phyloP scores from a whole-genome alignment of 1,140 invertebrate species.

The Pseudachorutes palmiensis region DNA sequence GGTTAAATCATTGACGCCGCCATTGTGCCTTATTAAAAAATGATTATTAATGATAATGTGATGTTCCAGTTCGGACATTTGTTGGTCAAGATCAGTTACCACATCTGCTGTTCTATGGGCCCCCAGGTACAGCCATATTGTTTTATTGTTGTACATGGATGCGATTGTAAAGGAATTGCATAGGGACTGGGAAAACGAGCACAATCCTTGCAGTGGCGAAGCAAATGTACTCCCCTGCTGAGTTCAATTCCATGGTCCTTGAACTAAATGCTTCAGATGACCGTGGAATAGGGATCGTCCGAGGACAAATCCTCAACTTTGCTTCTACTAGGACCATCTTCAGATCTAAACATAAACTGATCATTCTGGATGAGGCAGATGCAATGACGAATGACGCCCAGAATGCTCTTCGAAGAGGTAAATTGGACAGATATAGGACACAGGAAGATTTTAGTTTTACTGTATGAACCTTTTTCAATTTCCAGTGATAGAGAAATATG shows the following conservation, averaged over 20 bases:
- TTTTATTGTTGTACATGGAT: no score
- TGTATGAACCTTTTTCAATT: neutral
- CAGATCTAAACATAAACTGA: constrained; percentile 85
- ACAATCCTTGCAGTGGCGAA: constrained; percentile 94
- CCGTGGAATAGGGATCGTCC: constrained; percentile 91
- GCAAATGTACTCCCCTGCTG: constrained; percentile 77
- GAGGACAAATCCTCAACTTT: constrained; percentile 94
- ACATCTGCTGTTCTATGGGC: constrained; percentile 96
- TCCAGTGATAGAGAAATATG: constrained; percentile 43
- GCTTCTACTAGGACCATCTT: constrained; percentile 95
- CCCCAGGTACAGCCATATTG: constrained; percentile 56
- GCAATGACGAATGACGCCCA: constrained; percentile 99
- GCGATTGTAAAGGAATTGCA: no score
- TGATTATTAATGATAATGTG: constrained; percentile 15
- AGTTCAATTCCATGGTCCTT: constrained; percentile 82
- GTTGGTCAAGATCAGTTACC: constrained; percentile 87
- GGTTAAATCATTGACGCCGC: neutral
- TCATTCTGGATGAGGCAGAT: constrained; percentile 99
- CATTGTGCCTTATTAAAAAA: neutral
- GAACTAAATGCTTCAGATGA: constrained; percentile 99
- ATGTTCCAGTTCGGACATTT: constrained; percentile 77
- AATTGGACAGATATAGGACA: no score
- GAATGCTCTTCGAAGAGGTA: constrained; percentile 92
- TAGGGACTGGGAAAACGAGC: constrained; percentile 90
- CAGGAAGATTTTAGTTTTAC: constrained; percentile 9